phyloP scores from a whole-genome alignment of 2,797 vertebrate species.

The Acanthurus leucopareius region DNA sequence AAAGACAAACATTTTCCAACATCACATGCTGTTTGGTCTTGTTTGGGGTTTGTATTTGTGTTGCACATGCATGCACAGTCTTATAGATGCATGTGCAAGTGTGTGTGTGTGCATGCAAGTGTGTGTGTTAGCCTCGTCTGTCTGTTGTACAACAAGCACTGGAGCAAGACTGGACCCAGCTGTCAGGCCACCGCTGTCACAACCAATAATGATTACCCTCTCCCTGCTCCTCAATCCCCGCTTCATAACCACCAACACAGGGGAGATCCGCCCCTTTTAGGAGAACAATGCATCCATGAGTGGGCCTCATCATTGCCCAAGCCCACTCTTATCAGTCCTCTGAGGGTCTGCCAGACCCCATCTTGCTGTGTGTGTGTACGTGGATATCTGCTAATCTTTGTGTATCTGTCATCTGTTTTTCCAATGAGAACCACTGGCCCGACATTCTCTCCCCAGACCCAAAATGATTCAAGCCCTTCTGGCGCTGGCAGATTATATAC shows the following conservation, averaged over 20 bases:
- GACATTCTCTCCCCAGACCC: conserved; percentile 63
- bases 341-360: conserved; percentile 74
- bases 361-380: conserved; percentile 57
- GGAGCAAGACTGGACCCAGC: conserved; percentile 89
- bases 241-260: conserved; percentile 82
- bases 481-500: conserved; percentile 76
- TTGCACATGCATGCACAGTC: conserved; percentile 23
- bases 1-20: conserved; percentile 53
- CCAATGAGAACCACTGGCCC: conserved; percentile 62
- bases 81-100: conserved; percentile 37
- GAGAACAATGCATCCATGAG: conserved; percentile 85
- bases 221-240: conserved; percentile 82
- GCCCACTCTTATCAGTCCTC: conserved; percentile 84
- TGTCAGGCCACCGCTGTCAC: conserved; percentile 87
- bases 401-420: conserved; percentile 76
- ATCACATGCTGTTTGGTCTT: conserved; percentile 48
- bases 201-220: conserved; percentile 88
- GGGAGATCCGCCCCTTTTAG: conserved; percentile 83
- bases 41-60: conserved; percentile 48
- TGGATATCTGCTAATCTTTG: conserved; percentile 81
- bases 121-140: conserved; percentile 51
- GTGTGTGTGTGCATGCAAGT: conserved; percentile 12
- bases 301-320: conserved; percentile 85
- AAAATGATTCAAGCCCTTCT: conserved; percentile 76
- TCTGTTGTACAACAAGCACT: conserved; percentile 87